These are phyloP conservation scores for Rhodeus uyekii DNA, from an alignment of 2,797 vertebrate species.

Conservation along the genomic window DNA sequence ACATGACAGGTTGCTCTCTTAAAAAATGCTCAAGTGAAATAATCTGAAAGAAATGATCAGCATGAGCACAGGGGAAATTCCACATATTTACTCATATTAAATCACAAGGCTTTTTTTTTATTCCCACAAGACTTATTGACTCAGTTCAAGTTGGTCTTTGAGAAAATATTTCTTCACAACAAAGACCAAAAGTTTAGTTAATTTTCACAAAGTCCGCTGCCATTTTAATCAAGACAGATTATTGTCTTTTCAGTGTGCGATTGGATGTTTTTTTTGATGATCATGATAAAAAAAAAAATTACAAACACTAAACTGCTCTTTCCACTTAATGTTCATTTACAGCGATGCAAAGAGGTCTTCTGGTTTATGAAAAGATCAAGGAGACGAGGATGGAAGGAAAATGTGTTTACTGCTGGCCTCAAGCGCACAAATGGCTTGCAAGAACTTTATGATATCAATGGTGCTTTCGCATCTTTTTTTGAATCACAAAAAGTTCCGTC, in stretches of 20 bases:
- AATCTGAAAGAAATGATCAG: neutral
- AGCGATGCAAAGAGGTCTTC: constrained; percentile 5
- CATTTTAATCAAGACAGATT: neutral
- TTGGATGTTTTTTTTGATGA: neutral
- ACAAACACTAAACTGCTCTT: constrained; percentile 3
- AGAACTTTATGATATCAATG: neutral
- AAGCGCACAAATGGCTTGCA: neutral
- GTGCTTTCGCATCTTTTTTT: neutral
- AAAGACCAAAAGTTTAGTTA: neutral
- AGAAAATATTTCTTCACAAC: neutral
- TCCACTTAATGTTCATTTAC: neutral
- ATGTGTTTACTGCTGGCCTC: neutral
- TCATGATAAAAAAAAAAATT: neutral
- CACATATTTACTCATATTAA: neutral
- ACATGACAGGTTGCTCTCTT: neutral
- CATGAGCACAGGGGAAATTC: constrained; percentile 2
- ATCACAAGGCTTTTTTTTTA: neutral
- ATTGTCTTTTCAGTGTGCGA: neutral
- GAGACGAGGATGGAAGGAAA: neutral
- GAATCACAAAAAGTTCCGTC: neutral
- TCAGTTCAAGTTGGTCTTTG: neutral
- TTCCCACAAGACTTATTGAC: neutral
- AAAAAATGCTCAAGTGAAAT: neutral
- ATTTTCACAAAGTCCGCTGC: no score
- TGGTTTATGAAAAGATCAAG: constrained; percentile 5